These are phyloP conservation scores for Drosophila lacertosa DNA, from an alignment of 1,140 invertebrate genomes.

Conservation along the genomic window DNA sequence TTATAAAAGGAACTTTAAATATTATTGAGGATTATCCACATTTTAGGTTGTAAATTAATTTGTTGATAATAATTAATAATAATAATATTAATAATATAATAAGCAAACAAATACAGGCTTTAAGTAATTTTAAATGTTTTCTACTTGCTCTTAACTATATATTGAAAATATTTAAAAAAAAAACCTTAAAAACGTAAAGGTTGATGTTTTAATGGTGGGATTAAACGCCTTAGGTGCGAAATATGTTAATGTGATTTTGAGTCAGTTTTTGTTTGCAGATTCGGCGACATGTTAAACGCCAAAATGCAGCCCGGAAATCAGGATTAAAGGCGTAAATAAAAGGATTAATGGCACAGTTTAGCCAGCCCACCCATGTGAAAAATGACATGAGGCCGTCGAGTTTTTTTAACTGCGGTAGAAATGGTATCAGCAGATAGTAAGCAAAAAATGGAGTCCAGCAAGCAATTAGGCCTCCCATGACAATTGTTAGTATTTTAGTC, in stretches of 20 bases:
- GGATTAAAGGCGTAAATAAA: conserved; percentile 95
- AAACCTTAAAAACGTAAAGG: conserved; percentile 8
- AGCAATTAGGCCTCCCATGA: conserved; percentile 95
- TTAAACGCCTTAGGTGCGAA: conserved; percentile 58
- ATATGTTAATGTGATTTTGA: conserved; percentile 73
- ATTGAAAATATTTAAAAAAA: not conserved
- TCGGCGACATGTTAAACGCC: conserved; percentile 88
- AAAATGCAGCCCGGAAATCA: conserved; percentile 93
- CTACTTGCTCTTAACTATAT: conserved; percentile 2
- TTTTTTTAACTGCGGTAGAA: conserved; percentile 86
- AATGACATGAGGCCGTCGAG: conserved; percentile 89
- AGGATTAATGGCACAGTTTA: conserved; percentile 95
- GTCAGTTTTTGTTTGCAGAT: conserved; percentile 77
- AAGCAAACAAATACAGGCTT: conserved; percentile 8
- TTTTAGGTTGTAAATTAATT: not conserved
- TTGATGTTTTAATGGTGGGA: not conserved
- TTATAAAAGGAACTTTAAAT: not conserved
- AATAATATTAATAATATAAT: no score
- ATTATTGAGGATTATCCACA: not conserved
- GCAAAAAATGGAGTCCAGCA: conserved; percentile 96
- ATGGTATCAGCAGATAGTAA: conserved; percentile 92
- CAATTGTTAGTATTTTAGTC: conserved; percentile 94
- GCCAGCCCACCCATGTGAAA: conserved; percentile 96
- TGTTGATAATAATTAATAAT: conserved; percentile 1
- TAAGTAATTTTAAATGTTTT: conserved; percentile 22